Evolutionary conservation across 1,140 invertebrate species (phyloP).

Genomic region (Microplitis mediator): DNA sequence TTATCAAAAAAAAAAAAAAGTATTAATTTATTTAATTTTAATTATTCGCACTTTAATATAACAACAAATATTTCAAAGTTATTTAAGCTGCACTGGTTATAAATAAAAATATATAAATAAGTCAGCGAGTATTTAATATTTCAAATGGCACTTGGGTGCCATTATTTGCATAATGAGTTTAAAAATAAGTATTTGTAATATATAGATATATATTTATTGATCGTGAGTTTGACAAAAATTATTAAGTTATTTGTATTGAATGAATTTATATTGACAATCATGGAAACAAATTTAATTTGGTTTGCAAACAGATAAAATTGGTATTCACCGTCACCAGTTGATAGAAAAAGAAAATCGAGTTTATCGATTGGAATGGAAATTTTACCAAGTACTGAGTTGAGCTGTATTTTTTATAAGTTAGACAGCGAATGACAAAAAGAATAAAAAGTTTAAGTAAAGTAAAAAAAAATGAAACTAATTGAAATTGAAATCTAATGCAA

Average conservation of each 20-base stretch:
- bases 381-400: neutral
- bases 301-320: conserved; percentile 3
- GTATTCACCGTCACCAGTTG: neutral
- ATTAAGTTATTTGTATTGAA: neutral
- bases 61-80: neutral
- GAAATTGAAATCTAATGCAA: conserved; percentile 13
- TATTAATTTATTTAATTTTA: neutral
- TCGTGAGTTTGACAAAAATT: too few species aligned
- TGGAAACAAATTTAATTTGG: neutral
- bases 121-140: too few species aligned
- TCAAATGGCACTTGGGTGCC: too few species aligned
- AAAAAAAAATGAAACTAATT: neutral
- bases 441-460: neutral
- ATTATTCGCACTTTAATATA: neutral
- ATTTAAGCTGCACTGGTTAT: neutral
- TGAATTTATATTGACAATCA: neutral
- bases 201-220: too few species aligned
- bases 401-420: too few species aligned
- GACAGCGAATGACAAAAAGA: neutral
- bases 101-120: too few species aligned
- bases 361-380: conserved; percentile 15
- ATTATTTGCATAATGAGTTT: neutral
- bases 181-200: too few species aligned
- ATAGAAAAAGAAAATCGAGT: neutral
- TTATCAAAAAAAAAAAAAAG: neutral